Evolutionary conservation across 2,888 invertebrate species (phyloP).

Genomic region (Lamellibrachia satsuma): DNA sequence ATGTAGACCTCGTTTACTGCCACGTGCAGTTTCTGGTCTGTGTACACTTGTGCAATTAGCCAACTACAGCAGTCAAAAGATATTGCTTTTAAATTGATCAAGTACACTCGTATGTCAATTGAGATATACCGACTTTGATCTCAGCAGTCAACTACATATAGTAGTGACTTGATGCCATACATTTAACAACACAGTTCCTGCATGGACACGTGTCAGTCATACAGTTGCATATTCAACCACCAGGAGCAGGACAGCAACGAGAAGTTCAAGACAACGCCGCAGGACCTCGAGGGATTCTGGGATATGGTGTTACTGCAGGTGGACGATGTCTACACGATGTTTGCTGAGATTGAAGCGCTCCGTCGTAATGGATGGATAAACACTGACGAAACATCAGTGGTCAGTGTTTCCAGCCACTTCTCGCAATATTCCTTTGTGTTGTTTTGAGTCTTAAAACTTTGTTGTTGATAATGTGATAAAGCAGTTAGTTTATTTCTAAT

Average conservation of each 20-base stretch:
- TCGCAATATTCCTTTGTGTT: too few relatives aligned
- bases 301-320: slow-evolving; percentile 96
- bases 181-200: neutral
- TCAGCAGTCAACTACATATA: neutral
- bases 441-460: too few relatives aligned
- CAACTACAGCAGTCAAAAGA: too few relatives aligned
- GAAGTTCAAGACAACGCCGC: slow-evolving; percentile 85
- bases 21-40: too few relatives aligned
- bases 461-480: too few relatives aligned
- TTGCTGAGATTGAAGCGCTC: slow-evolving; percentile 68
- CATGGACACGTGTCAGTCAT: neutral
- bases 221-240: slow-evolving; percentile 24
- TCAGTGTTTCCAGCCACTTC: neutral
- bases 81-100: too few relatives aligned
- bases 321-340: slow-evolving; percentile 82
- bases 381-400: neutral
- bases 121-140: too few relatives aligned
- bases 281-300: slow-evolving; percentile 96
- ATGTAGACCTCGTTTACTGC: too few relatives aligned
- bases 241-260: slow-evolving; percentile 78
- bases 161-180: neutral
- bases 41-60: too few relatives aligned
- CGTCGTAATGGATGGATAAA: slow-evolving; percentile 63
- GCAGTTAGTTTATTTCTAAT: neutral
- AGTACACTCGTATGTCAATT: too few relatives aligned